These are phyloP conservation scores for Calliopsis andreniformis DNA, from an alignment of 1,140 invertebrate genomes.

Conservation along the genomic window DNA sequence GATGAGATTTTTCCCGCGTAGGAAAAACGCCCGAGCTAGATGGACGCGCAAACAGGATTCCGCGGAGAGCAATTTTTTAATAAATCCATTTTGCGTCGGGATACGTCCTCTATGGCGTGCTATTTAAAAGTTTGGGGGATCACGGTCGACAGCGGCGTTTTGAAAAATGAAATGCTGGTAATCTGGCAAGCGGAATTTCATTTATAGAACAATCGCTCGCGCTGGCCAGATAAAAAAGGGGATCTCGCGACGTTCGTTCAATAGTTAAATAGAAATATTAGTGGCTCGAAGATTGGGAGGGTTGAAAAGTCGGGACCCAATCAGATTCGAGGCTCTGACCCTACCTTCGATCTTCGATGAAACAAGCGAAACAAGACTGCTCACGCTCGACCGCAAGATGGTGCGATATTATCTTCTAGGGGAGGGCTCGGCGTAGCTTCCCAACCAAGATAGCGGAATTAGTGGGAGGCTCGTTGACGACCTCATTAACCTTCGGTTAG, in stretches of 20 bases:
- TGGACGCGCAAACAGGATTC: constrained; percentile 44
- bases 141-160: constrained; percentile 27
- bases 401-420: constrained; percentile 56
- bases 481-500: constrained; percentile 74
- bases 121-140: constrained; percentile 48
- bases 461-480: constrained; percentile 71
- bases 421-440: constrained; percentile 32
- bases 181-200: background rate
- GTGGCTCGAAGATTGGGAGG: background rate
- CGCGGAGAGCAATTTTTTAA: constrained; percentile 60
- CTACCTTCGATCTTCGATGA: background rate
- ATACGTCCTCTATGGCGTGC: constrained; percentile 52
- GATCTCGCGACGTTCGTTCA: no score
- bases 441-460: constrained; percentile 58
- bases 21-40: constrained; percentile 37
- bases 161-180: constrained; percentile 12
- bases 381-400: constrained; percentile 25
- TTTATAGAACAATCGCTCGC: background rate
- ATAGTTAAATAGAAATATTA: background rate
- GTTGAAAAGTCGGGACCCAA: background rate
- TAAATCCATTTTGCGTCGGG: constrained; percentile 57
- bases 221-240: background rate
- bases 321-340: background rate
- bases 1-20: constrained; percentile 57
- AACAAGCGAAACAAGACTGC: background rate